Base-by-base conservation (phyloP, 2,797 vertebrate genomes). In the Tragopan temminckii region DNA sequence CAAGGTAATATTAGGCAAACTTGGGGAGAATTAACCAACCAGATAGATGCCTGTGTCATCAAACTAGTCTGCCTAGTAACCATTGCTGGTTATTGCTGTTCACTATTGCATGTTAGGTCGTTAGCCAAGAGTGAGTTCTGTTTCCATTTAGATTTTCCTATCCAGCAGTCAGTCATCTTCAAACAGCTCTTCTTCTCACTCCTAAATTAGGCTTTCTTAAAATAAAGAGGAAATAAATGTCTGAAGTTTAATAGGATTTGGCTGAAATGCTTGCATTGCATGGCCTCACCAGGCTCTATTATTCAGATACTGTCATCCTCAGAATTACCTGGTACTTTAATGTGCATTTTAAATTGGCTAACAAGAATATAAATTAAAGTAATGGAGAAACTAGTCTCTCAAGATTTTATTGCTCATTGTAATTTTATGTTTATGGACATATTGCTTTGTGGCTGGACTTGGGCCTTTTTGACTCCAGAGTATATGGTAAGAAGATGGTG, bases 311-410 rank as follows among this genome's bases (percentile, higher is more conserved):
- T 89, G 92, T 76, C 88, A 89, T 90, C 62, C 68, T 89, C 31
- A 92, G 53, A 93, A 95, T 94, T 85, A 89, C 66, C 46, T 3
- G 1, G 50, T 59, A 78, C 80, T 90, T 92, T 93, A 92, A 90
- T 80, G 86, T 78, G 69, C 93, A 59, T 93, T 94, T 94, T 69
- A 94, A 95, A 92, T 80, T 87, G 62, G 48, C 89, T 95, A 95
- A 94, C 78, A 59, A 89, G 81, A 83, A 11, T 62, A 85, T 96
- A 95, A 96, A 95, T 96, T 93, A 94, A 92, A 90, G 71, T 78
- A 90, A 80, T 75, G 71, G 90, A 4, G 3, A 87, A 95, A 87
- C 64, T 66, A 83, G 62, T 90, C 75, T 89, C 69, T 96, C 72
- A 75, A 75, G 66, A 36, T 82, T 95, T 94, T 95, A 94, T 89